Evolutionary conservation across 2,113 vertebrate species (phyloP), one percentile per base, ranked within the genome.

Genomic region (Amblyornis subalaris): DNA sequence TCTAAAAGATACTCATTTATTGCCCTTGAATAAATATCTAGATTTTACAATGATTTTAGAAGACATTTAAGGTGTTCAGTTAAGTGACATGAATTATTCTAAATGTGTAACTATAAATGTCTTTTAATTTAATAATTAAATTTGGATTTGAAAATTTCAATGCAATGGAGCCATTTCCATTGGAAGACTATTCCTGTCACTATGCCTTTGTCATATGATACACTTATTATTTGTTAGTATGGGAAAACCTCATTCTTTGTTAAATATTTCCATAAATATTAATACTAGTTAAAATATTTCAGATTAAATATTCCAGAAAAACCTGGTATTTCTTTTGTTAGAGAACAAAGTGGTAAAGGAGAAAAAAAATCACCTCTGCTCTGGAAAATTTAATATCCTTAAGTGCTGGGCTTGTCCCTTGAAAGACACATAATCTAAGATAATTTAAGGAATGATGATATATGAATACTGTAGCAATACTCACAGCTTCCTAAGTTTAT

Each of bases 401-500:
- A 89, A 40, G 3, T 40, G 12, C 22, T 62, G 26, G 12, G 22
- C 4, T 60, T 61, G 16, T 53, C 38, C 24, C 35, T 61, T 72
- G 29, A 79, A 79, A 87, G n/a, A 89, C 19, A 74, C 1, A 13
- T 11, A 69, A 50, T 25, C 14, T 62, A 62, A 88, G 12, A 5
- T 54, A 4, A 14, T 12, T 69, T 12, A 73, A 76, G 53, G 23
- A 72, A 76, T 31, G 21, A 31, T 66, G 14, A 84, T 17, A 94
- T 36, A 47, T 3, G 79, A 73, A 66, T 90, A 35, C 5, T 83
- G 54, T 14, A 79, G 78, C 21, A 80, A 74, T 94, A 98, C 99
- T 98, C 94, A 99, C 99, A 99, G 97, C 13, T 96, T 98, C 58
- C 95, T 98, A 72, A 99, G 98, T 81, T 98, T 98, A 96, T 99